Base-by-base conservation (phyloP, 2,113 vertebrate genomes). In the Eidolon helvum region DNA sequence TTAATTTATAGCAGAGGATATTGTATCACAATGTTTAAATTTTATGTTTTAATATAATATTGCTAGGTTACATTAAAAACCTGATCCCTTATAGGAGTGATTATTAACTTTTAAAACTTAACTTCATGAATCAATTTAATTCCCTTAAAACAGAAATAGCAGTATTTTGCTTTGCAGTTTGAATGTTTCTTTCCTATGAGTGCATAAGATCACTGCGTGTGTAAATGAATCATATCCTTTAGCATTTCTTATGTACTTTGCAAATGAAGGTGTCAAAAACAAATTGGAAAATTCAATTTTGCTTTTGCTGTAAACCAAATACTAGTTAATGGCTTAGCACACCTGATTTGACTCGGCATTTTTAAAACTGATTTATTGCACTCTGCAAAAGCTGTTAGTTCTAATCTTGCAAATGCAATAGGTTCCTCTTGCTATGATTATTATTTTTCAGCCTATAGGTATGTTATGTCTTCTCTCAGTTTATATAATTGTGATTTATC, bases 271-370 rank as follows among this genome's bases (percentile, higher is more conserved):
- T 96, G n/a, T 94, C 94, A 95, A 95, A 95, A 95, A 96, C 91
- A 98, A 97, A 97, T 97, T 98, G 40, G 94, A 33, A 69, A 97
- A 95, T 68, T 97, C 79, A 97, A 45, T 90, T 98, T 96, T 98
- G 88, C 95, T 97, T 98, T 98, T 98, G 72, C 98, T 95, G 71
- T 96, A 98, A 97, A 97, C 87, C 79, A 97, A 97, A 98, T 97
- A 86, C 74, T 96, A 96, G 96, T 98, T 98, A 98, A 98, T 98
- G 97, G 96, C 84, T 87, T 87, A 92, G 59, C 87, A 98, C 75
- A 96, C 45, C 85, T 97, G 30, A 98, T 94, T 98, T 98, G 87
- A 93, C 95, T 96, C 97, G 97, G 97, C 96, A 98, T 98, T 98
- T 98, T 97, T 96, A 97, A 97, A 98, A 96, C 59, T 95, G 92